Evolutionary conservation across 2,797 vertebrate species (phyloP), one percentile per base, ranked within the genome.

Genomic region (Sebastes nivosus): DNA sequence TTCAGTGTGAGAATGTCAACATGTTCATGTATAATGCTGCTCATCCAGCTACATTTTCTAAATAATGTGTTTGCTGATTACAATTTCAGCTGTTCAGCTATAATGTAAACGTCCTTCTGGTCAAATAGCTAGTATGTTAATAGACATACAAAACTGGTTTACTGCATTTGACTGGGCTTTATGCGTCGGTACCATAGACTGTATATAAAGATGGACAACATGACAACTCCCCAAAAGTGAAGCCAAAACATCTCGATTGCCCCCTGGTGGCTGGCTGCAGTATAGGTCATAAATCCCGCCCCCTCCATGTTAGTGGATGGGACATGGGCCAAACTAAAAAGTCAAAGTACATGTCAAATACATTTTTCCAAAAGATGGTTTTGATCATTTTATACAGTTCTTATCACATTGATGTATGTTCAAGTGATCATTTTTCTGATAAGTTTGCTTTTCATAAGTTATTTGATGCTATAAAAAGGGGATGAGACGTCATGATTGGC

Each of bases 351-450:
- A 42, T 0, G 6, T 3, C 42, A 46, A 2, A 46, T 46, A 46
- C 1, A 42, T 42, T 16, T 42, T 46, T 38, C 42, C 6, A 0
- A 0, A 46, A 46, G 16, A 46, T 1, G 42, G 42, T 46, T 16
- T 46, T 0, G 0, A 1, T 18, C 16, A 46, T 18, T 46, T 46
- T 46, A 46, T 0, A 3, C 0, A 46, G 42, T 46, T 46, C 42
- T 46, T 46, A 46, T 46, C 42, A 0, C 0, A 2, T 0, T 46
- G 42, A 46, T 46, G 42, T 8, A 3, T 0, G 16, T 46, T 46
- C 16, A 46, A 46, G 14, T 18, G 42, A 0, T 46, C 0, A 46
- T 46, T 46, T 46, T 46, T 46, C 16, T 16, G 42, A 46, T 46
- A 0, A 16, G 42, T 46, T 46, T 46, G 42, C 0, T 46, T 46